phyloP scores from a whole-genome alignment of 2,888 invertebrate species.

The Drosophila mimica region DNA sequence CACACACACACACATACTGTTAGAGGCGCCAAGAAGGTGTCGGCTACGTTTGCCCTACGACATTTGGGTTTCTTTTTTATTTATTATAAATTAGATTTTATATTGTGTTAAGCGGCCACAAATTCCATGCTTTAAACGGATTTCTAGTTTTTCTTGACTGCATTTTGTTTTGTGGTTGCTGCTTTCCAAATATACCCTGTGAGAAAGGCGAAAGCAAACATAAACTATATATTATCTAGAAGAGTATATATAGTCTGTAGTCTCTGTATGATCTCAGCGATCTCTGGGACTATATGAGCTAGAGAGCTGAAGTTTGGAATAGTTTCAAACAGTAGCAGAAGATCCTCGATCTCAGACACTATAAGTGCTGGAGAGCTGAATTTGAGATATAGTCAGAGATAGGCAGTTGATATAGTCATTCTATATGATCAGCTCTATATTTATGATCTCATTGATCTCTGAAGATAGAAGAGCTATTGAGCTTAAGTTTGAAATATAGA shows the following conservation, averaged over 20 bases:
- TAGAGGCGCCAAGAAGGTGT: conserved; percentile 54
- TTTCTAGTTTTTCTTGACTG: conserved; percentile 40
- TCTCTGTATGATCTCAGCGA: neutral
- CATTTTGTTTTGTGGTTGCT: conserved; percentile 26
- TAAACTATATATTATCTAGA: neutral
- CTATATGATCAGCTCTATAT: neutral
- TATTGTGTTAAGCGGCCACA: conserved; percentile 9
- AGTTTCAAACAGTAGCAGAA: neutral
- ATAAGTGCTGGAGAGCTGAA: neutral
- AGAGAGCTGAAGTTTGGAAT: too few species aligned
- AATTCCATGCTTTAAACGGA: conserved; percentile 51
- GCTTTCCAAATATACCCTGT: neutral
- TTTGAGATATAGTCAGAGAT: neutral
- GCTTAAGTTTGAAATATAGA: neutral
- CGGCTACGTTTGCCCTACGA: conserved; percentile 29
- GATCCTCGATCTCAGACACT: neutral
- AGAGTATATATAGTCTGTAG: neutral
- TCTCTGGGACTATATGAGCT: too few species aligned
- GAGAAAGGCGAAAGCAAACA: neutral
- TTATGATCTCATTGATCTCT: neutral
- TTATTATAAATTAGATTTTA: conserved; percentile 50
- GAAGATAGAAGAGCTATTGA: neutral
- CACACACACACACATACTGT: neutral
- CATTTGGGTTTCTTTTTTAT: conserved; percentile 29
- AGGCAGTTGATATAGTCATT: neutral